Evolutionary conservation across 2,888 invertebrate genomes (phyloP), one percentile per base, ranked within the genome.

Genomic region (Drosophila heteroneura): DNA sequence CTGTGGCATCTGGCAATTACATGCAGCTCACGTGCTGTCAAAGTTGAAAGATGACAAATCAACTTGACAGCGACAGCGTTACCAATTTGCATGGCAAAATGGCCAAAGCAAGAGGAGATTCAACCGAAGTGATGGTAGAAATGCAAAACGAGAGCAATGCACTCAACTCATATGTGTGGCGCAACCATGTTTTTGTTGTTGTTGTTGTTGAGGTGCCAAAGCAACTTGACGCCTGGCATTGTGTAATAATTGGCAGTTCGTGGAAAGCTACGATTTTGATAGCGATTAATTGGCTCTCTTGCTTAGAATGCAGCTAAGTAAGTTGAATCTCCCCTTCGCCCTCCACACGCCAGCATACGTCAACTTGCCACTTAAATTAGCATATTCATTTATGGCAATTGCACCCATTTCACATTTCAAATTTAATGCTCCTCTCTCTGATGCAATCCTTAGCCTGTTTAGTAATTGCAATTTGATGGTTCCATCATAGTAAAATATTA

Each of bases 221-320:
- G 76, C 75, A 75, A 67, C 77, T 70, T 84, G 87, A 89, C 89
- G 89, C 89, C 89, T 76, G 70, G 65, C 85, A 85, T 90, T 85
- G 85, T 90, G 90, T 90, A 90, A 90, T 85, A 85, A 85, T 85
- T 85, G 85, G 89, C 85, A 90, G 90, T 85, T 85, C 85, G 78
- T 88, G 83, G 85, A 85, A 85, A 67, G 81, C 76, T 66, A 51
- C 52, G 85, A 90, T 82, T 90, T 85, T 79, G 85, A 87, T 73
- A 70, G 72, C 88, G 85, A 87, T 89, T 85, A 85, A 85, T 85
- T 89, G 85, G 88, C 82, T 79, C 66, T 82, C 70, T 63, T 68
- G 66, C 80, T 62, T 56, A 76, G 76, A 76, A 86, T 75, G 79
- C 64, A 60, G 72, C 82, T 75, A 70, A 74, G 70, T 74, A 80